These are phyloP conservation scores for Struthidea cinerea DNA, from an alignment of 2,113 vertebrate species.

Conservation along the genomic window DNA sequence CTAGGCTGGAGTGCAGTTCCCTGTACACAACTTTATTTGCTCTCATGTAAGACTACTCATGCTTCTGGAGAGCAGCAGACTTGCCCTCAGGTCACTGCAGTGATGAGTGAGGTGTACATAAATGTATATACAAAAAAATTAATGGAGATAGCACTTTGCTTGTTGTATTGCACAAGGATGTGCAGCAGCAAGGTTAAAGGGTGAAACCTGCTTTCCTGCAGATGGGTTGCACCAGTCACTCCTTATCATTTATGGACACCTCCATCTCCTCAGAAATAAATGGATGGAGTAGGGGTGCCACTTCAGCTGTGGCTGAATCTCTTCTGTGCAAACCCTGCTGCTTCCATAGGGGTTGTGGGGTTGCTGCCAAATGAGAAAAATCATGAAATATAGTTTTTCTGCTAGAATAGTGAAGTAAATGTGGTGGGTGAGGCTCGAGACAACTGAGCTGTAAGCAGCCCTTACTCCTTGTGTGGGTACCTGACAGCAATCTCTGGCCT, in stretches of 20 bases:
- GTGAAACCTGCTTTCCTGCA: background rate
- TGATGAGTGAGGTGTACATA: background rate
- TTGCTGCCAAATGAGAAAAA: background rate
- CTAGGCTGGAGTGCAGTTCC: background rate
- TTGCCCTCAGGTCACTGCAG: background rate
- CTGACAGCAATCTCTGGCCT: rapidly evolving
- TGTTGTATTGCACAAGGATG: background rate
- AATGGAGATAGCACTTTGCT: background rate
- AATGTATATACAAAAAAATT: no score
- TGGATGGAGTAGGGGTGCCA: background rate
- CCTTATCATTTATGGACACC: background rate
- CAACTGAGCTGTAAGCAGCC: background rate
- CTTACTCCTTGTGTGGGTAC: background rate
- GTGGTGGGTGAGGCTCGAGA: background rate
- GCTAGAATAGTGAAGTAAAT: background rate
- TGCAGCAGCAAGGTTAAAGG: background rate
- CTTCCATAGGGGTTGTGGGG: background rate
- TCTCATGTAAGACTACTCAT: background rate
- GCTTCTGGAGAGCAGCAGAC: background rate
- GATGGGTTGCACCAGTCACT: background rate
- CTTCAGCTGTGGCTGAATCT: background rate
- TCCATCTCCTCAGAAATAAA: background rate
- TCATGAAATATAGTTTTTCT: background rate
- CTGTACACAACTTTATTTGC: background rate
- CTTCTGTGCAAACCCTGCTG: background rate